Conservation (phyloP, 2,888 invertebrate genomes). For the Trichogramma dendrolimi region DNA sequence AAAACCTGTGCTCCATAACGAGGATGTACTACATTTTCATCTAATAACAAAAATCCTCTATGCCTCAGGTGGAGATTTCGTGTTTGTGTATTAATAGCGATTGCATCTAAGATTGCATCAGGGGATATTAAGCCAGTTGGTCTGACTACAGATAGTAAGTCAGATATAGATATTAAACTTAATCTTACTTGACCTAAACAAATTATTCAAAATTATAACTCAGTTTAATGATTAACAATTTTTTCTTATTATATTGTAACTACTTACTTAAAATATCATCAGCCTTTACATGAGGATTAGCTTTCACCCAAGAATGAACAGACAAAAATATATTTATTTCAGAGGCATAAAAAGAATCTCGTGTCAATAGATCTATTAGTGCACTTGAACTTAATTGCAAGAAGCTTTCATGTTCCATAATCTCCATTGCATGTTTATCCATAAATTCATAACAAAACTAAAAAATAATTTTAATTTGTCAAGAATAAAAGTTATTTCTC, state of each 20-base stretch:
- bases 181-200: constrained; percentile 59
- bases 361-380: constrained; percentile 76
- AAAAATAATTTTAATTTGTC: constrained; percentile 10
- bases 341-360: constrained; percentile 94
- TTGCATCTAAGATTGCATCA: constrained; percentile 90
- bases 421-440: constrained; percentile 82
- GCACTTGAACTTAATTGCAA: constrained; percentile 77
- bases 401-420: constrained; percentile 81
- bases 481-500: not conserved
- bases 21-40: constrained; percentile 86
- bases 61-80: constrained; percentile 77
- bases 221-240: constrained; percentile 40
- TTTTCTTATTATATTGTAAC: constrained; percentile 4
- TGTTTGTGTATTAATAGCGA: constrained; percentile 78
- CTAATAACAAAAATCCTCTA: constrained; percentile 78
- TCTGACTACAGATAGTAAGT: constrained; percentile 83
- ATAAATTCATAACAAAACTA: constrained; percentile 84
- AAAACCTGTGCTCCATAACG: constrained; percentile 81
- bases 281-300: constrained; percentile 63
- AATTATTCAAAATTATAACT: constrained; percentile 13
- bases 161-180: constrained; percentile 82
- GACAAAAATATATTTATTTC: constrained; percentile 94
- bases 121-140: constrained; percentile 82
- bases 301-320: constrained; percentile 80
- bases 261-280: constrained; percentile 41